Evolutionary conservation across 1,140 invertebrate species (phyloP), one percentile per base, ranked within the genome.

Genomic region (Laodelphax striatellus): DNA sequence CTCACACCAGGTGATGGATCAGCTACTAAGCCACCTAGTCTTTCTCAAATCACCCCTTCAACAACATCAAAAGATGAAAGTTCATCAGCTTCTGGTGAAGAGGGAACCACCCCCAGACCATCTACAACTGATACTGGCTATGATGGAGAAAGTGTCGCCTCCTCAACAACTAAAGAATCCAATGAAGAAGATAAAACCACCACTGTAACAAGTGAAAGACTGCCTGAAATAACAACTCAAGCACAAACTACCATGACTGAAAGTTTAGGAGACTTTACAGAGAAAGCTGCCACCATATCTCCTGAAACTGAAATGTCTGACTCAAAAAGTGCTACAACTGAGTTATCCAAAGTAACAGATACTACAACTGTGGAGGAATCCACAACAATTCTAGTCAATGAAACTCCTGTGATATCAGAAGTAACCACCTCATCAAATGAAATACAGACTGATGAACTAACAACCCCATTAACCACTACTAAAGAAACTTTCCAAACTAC

Each of bases 281-380:
- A 53, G n/a, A 22, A 50, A 2, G 21, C 16, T 10, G 2, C 46
- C 21, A 50, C 46, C 6, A 17, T 19, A 22, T 50, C 21, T 63
- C 55, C 2, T 58, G 52, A 28, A n/a, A 57, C 16, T 22, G 19
- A 55, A 21, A n/a, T n/a, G n/a, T 11, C 24, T 24, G 17, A 50
- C 43, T 52, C n/a, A n/a, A 38, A 38, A 13, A 46, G 17, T 14
- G 66, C 68, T 34, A 62, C 60, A 55, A 73, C 72, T 65, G 64
- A 66, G 54, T 68, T 64, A 50, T 68, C 71, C 4, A 46, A 19
- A 46, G 43, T 64, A 67, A 66, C 17, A 69, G 70, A 63, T 66
- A 70, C 66, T 24, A 64, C 67, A 55, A 73, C 75, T 38, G 34
- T 38, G 34, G 34, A 38, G 8, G 34, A 38, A 38, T 38, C 34